Base-by-base conservation (phyloP, 2,113 vertebrate species). In the Orthonyx spaldingii region DNA sequence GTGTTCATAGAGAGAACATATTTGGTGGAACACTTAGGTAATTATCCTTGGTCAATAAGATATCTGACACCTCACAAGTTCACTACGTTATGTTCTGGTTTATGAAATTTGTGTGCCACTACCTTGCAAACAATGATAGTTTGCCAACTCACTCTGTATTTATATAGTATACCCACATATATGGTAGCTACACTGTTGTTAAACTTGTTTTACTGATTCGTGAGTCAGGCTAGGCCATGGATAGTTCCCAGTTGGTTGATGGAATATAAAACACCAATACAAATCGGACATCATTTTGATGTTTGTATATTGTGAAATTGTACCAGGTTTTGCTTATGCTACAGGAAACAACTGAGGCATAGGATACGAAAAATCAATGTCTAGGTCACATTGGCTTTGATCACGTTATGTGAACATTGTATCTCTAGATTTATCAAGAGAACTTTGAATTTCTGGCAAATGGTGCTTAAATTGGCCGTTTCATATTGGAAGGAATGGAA, bases 131-230 rank as follows among this genome's bases (percentile, higher is more conserved):
- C 93, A 39, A 13, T 5, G 46, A 53, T 17, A 53, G 96, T 92
- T 96, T 97, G 96, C 93, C 52, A 42, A 72, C 69, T 87, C 86
- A 64, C 85, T 96, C 92, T 95, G 85, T 96, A 83, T 96, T 95
- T 95, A 84, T 97, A 87, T 53, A 82, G 52, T 78, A 92, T 57
- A 77, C 91, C 86, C 76, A 66, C 79, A 57, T 89, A 57, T 95
- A 97, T 94, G 97, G 97, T 97, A 97, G 97, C 87, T 95, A 96
- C 96, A 97, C 97, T 97, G 97, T 97, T 89, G 94, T 97, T 94
- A 94, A 93, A 69, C 70, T 80, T 81, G 84, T 84, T 95, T 92
- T 94, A 57, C 84, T 93, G 68, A 93, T 95, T 92, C n/a, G 92
- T 97, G 90, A 94, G 92, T 86, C 84, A 95, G 52, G 76, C 39